Evolutionary conservation across 2,797 vertebrate genomes (phyloP).

Genomic region (Sylvia borin): DNA sequence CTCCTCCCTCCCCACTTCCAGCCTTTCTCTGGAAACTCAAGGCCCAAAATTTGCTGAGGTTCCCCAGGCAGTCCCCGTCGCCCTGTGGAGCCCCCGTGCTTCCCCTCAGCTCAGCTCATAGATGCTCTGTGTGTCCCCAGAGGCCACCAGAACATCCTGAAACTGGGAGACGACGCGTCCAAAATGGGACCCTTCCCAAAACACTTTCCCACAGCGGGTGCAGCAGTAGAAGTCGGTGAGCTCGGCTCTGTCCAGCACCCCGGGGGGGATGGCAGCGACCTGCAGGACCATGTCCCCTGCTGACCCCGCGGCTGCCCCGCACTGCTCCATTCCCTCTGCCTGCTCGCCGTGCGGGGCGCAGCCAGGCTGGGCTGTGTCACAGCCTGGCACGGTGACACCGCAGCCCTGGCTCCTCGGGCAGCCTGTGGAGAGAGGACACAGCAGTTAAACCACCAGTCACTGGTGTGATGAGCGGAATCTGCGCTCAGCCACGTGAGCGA

Average conservation of each 20-base stretch:
- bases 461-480: background rate
- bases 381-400: rapidly evolving
- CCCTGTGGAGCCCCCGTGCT: rapidly evolving
- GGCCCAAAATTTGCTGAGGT: background rate
- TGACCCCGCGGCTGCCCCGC: constrained; percentile 44
- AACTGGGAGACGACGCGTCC: constrained; percentile 79
- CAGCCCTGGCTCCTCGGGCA: background rate
- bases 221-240: constrained; percentile 85
- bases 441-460: background rate
- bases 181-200: constrained; percentile 92
- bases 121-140: background rate
- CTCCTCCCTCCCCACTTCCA: background rate
- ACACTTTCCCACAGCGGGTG: constrained; percentile 86
- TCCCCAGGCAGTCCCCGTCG: background rate
- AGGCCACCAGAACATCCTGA: constrained; percentile 71
- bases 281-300: constrained; percentile 72
- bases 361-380: background rate
- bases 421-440: background rate
- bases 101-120: background rate
- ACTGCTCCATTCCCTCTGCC: constrained; percentile 60
- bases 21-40: background rate
- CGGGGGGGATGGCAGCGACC: constrained; percentile 74
- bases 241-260: constrained; percentile 74
- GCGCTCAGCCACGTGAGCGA: rapidly evolving
- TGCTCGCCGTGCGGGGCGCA: constrained; percentile 55